Percentiles rank a stretch among this genome's conserved stretches.
Conservation (phyloP, 2,797 vertebrate species). For the Hydrolagus colliei region DNA sequence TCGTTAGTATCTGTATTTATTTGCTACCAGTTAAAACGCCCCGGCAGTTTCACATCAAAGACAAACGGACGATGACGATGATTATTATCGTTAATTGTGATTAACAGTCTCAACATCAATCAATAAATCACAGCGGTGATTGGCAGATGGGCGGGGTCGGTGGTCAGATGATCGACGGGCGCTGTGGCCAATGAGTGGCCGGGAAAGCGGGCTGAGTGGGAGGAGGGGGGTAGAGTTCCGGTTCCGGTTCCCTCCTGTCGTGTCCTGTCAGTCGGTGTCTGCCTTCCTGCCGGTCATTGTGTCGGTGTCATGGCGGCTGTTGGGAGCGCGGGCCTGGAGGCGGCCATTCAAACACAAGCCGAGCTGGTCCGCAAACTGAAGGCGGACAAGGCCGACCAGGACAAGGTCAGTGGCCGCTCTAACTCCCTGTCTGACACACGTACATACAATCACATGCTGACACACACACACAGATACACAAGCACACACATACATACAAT, state of each 20-base stretch:
- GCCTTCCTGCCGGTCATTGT: not conserved
- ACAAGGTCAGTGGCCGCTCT: constrained; percentile 56
- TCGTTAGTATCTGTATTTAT: too few species aligned
- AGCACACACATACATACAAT: too few species aligned
- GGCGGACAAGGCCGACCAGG: constrained; percentile 59
- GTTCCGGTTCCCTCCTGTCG: not conserved
- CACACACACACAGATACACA: too few species aligned
- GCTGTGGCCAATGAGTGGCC: not conserved
- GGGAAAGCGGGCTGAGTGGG: not conserved
- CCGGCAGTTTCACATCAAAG: too few species aligned
- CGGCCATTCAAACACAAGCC: constrained; percentile 63
- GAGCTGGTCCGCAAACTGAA: constrained; percentile 65
- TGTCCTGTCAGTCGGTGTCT: too few species aligned
- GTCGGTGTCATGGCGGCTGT: constrained; percentile 50
- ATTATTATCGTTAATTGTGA: too few species aligned
- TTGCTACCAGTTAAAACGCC: too few species aligned
- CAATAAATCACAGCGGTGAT: too few species aligned
- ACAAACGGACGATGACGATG: too few species aligned
- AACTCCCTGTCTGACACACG: not conserved
- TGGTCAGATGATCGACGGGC: not conserved
- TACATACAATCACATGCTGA: too few species aligned
- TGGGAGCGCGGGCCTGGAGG: constrained; percentile 52
- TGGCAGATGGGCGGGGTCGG: not conserved
- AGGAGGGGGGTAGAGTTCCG: not conserved
- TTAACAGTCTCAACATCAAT: too few species aligned